Evolutionary conservation across 2,113 vertebrate genomes (phyloP).

Genomic region (Orthonyx spaldingii): DNA sequence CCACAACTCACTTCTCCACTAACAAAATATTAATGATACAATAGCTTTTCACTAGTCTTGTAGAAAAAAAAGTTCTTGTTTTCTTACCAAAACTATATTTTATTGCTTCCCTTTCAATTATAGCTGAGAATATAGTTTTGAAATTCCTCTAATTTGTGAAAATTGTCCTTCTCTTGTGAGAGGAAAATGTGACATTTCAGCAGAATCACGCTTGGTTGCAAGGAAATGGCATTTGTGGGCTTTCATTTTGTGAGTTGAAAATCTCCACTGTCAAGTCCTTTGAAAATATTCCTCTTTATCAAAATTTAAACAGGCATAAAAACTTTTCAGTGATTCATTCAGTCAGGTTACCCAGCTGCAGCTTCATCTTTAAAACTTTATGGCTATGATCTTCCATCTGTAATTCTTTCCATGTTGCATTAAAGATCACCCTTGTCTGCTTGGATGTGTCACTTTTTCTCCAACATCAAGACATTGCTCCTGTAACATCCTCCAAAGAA

Average conservation of each 20-base stretch:
- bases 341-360: not conserved
- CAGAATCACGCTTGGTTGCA: not conserved
- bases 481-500: not conserved
- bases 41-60: not conserved
- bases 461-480: not conserved
- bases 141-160: conserved; percentile 1
- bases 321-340: not conserved
- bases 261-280: not conserved
- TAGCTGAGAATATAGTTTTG: not conserved
- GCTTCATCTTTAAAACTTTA: conserved; percentile 24
- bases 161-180: not conserved
- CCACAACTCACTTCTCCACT: conserved; percentile 1
- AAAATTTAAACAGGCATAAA: conserved; percentile 30
- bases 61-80: not conserved
- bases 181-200: not conserved
- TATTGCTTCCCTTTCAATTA: not conserved
- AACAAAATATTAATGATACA: conserved; percentile 16
- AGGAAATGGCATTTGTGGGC: not conserved
- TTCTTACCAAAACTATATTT: not conserved
- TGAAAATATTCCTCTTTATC: conserved; percentile 15
- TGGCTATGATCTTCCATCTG: not conserved
- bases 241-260: not conserved
- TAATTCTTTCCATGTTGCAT: not conserved
- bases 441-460: not conserved
- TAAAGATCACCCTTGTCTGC: not conserved